These are phyloP conservation scores for Onychomys arenicola DNA, from an alignment of 2,797 vertebrate species.

Conservation along the genomic window DNA sequence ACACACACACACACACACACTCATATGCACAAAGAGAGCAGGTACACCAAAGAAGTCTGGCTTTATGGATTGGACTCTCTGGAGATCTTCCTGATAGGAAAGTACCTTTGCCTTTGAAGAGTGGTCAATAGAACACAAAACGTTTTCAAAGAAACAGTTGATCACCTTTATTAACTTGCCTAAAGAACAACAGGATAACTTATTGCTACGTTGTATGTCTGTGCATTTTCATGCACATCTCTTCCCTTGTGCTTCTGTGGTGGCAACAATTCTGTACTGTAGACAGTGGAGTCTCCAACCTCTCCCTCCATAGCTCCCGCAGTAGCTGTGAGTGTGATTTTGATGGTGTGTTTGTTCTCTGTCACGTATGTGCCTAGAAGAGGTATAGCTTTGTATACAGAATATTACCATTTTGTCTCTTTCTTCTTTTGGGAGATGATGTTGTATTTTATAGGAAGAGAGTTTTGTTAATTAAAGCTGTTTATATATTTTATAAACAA, in stretches of 20 bases:
- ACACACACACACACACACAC: too few species aligned
- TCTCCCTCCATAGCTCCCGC: neutral
- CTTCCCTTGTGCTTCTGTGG: neutral
- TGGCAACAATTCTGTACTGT: neutral
- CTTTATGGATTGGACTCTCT: conserved; percentile 5
- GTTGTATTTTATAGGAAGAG: neutral
- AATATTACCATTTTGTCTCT: neutral
- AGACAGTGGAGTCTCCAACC: neutral
- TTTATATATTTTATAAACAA: conserved; percentile 14
- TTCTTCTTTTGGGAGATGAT: neutral
- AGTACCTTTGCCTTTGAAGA: neutral
- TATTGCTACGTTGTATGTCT: neutral
- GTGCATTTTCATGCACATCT: neutral
- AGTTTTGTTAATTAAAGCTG: neutral
- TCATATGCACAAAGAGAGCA: neutral
- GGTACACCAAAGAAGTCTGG: neutral
- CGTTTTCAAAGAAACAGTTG: neutral
- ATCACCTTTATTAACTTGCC: neutral
- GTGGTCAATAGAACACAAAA: neutral
- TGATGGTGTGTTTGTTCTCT: neutral
- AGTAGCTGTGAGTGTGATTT: neutral
- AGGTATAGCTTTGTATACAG: neutral
- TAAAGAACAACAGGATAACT: neutral
- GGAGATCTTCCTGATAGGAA: neutral
- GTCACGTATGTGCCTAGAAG: neutral